Conservation (phyloP, 2,797 vertebrate genomes). For the Sphaeramia orbicularis region DNA sequence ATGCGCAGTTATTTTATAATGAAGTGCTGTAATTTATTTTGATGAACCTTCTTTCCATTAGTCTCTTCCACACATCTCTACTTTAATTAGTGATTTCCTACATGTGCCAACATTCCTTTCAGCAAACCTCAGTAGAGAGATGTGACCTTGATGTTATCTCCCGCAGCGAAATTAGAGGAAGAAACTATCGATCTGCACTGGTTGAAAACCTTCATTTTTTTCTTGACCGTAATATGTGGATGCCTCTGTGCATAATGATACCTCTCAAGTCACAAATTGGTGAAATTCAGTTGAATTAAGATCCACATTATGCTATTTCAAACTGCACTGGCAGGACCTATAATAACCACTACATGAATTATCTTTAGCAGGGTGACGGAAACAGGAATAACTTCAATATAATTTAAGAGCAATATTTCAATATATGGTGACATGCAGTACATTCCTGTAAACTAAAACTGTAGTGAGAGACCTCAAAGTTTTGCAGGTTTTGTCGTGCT, state of each 20-base stretch:
- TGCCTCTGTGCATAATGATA: conserved; percentile 10
- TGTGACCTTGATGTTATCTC: background rate
- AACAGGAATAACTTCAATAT: no score
- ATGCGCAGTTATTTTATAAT: background rate
- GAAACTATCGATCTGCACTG: background rate
- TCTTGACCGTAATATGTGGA: background rate
- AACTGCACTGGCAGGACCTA: no score
- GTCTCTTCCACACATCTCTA: background rate
- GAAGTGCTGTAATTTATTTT: background rate
- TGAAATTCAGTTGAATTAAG: background rate
- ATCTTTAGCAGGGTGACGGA: no score
- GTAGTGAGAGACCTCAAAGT: no score
- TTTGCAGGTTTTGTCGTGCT: no score
- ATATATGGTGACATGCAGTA: no score
- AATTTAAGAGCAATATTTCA: no score
- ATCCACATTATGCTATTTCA: background rate
- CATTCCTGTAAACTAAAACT: no score
- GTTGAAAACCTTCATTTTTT: background rate
- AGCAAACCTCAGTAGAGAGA: background rate
- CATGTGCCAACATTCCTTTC: background rate
- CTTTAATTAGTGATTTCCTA: background rate
- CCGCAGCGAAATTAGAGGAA: conserved; percentile 5
- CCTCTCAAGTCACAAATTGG: background rate
- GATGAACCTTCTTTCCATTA: conserved; percentile 13
- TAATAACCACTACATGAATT: no score